Evolutionary conservation across 1,140 invertebrate species (phyloP), one percentile per base, ranked within the genome.

Genomic region (Phortica variegata): DNA sequence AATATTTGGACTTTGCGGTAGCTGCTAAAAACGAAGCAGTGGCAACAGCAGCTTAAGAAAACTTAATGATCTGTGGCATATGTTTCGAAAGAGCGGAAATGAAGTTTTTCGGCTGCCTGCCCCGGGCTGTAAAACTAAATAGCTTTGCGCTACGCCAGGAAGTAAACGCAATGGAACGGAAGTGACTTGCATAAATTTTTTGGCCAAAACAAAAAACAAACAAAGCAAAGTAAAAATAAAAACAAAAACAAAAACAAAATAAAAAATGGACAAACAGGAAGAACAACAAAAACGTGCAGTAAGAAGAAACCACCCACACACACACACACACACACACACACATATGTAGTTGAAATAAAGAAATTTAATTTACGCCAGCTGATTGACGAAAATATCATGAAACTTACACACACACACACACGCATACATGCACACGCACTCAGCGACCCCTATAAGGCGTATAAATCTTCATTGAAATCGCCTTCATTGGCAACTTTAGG

Each of bases 41-140:
- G n/a, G n/a, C n/a, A n/a, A n/a, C n/a, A n/a, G n/a, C n/a, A n/a
- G n/a, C n/a, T n/a, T n/a, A n/a, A n/a, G 32, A 43, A 47, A 56
- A 60, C 50, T 58, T 66, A 66, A 66, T 68, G 63, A 66, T 66
- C 63, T 66, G 60, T 58, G 60, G 54, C 65, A 68, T 66, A 63
- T 66, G 63, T 63, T 66, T 56, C 50, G 63, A 60, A 6, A 34
- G 13, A 34, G n/a, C 68, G 63, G 63, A 66, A 66, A 66, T 66
- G 68, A 66, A 60, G 63, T 66, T 66, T 55, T 54, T 57, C 50
- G 40, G 47, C 50, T 68, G 62, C n/a, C n/a, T n/a, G n/a, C n/a
- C n/a, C n/a, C n/a, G n/a, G n/a, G n/a, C 59, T 66, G 54, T 68
- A 59, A 68, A 68, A 63, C 63, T 66, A 66, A 66, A 66, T 66